Conservation (phyloP, 2,113 vertebrate genomes). For the Pachyramphus minor region DNA sequence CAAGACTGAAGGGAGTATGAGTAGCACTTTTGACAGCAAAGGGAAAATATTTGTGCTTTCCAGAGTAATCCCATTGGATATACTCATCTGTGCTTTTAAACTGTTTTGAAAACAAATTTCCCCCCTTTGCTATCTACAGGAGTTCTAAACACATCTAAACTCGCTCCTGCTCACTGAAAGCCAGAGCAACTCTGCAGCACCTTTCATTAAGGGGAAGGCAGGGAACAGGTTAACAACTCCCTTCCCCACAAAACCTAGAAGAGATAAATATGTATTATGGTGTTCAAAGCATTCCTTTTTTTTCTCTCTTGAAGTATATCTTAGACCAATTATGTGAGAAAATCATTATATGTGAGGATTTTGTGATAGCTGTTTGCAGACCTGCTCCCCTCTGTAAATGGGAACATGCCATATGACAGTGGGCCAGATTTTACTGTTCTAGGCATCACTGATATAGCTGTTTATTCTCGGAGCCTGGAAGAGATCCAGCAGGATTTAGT, state of each 20-base stretch:
- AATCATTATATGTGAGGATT: constrained; percentile 64
- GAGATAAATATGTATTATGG: constrained; percentile 2
- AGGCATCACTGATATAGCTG: constrained; percentile 73
- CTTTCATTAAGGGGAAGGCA: not conserved
- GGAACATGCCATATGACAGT: constrained; percentile 58
- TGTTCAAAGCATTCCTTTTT: constrained; percentile 15
- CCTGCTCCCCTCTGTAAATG: constrained; percentile 36
- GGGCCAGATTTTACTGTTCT: constrained; percentile 67
- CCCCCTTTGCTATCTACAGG: not conserved
- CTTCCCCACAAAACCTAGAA: not conserved
- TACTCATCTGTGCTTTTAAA: not conserved
- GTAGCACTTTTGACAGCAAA: not conserved
- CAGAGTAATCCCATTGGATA: not conserved
- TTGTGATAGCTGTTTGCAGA: constrained; percentile 62
- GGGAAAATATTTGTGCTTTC: not conserved
- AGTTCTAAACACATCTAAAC: not conserved
- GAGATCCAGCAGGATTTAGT: constrained; percentile 73
- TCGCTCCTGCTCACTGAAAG: not conserved
- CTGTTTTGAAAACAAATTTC: not conserved
- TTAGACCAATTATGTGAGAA: constrained; percentile 61
- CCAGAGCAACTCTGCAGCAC: not conserved
- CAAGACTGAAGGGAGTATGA: not conserved
- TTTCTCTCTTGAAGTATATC: constrained; percentile 39
- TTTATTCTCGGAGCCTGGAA: constrained; percentile 74
- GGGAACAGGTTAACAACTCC: not conserved